Evolutionary conservation across 30 jellyfish, hydroid and myxozoan species (phyloP), one percentile per base, ranked within the genome.

Genomic region (Cassiopea xamachana): DNA sequence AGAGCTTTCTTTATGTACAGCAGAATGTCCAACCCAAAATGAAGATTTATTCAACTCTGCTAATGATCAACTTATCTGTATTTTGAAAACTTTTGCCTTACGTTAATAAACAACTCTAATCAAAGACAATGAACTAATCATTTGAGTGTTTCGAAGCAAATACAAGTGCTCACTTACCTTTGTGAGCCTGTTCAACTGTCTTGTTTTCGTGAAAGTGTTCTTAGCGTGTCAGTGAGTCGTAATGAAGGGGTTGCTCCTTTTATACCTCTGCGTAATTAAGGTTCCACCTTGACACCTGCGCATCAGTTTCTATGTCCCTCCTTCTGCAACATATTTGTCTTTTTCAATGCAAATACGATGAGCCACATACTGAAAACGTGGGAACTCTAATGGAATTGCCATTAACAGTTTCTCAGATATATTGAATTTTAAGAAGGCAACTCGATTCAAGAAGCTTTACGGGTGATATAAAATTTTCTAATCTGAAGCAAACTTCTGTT

Each of bases 211-310:
- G 74, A 9, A 17, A 27, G 15, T 17, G 74, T 2, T 64, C 39
- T 27, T 5, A 64, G 74, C 27, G 74, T 9, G 19, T 64, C 6
- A 64, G 6, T 64, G 74, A 64, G 74, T 1, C 0, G 27, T 0
- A 16, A 64, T 9, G 0, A 2, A 13, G 6, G 15, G 43, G 43
- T 0, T 9, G 74, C 2, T 16, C 74, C 43, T 64, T 64, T 0
- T 64, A 64, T 64, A 64, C 39, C 43, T 0, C 15, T 46, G 12
- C 0, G 55, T 17, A 73, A 1, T 0, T 16, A 17, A 16, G 43
- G 84, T 0, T 44, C 84, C 69, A 44, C 84, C 84, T 46, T 75
- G 39, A 13, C 84, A 75, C 39, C 84, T 75, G 84, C 68, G 6
- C 7, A 55, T 55, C 64, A 10, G 13, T 19, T 47, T 51, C 84